These are phyloP conservation scores for Megatriorchis doriae DNA, from an alignment of 2,113 vertebrate species.

Conservation along the genomic window DNA sequence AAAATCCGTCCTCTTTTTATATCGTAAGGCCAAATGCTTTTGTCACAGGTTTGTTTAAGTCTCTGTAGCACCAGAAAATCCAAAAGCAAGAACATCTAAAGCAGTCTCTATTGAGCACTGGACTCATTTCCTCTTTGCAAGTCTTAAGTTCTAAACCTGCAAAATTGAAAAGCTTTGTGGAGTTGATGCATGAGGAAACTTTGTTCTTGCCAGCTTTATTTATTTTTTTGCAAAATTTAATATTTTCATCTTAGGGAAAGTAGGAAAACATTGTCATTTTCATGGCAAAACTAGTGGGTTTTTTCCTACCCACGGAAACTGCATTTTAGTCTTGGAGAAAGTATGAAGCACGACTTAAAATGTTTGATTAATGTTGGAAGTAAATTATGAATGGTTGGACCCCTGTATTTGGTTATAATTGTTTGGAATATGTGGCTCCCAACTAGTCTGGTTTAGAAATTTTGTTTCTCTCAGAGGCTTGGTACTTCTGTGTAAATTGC, in stretches of 20 bases:
- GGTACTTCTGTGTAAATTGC: neutral
- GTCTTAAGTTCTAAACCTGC: neutral
- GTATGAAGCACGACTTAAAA: neutral
- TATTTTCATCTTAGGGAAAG: neutral
- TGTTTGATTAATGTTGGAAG: neutral
- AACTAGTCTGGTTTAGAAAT: neutral
- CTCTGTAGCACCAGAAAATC: neutral
- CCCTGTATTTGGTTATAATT: neutral
- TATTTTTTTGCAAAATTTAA: neutral
- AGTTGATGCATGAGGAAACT: neutral
- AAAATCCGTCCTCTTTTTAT: neutral
- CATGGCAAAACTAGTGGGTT: rapidly evolving
- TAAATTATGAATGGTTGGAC: neutral
- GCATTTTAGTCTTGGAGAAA: neutral
- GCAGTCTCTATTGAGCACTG: neutral
- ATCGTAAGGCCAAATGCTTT: neutral
- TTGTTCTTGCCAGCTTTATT: neutral
- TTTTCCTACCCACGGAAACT: neutral
- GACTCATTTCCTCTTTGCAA: neutral
- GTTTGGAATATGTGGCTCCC: neutral
- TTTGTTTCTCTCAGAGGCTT: neutral
- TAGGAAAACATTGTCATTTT: neutral
- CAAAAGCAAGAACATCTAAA: neutral
- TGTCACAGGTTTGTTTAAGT: neutral
- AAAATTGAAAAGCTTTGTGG: neutral